Evolutionary conservation across 2,888 invertebrate genomes (phyloP), one percentile per base, ranked within the genome.

Genomic region (Koerneria pararmatus): DNA sequence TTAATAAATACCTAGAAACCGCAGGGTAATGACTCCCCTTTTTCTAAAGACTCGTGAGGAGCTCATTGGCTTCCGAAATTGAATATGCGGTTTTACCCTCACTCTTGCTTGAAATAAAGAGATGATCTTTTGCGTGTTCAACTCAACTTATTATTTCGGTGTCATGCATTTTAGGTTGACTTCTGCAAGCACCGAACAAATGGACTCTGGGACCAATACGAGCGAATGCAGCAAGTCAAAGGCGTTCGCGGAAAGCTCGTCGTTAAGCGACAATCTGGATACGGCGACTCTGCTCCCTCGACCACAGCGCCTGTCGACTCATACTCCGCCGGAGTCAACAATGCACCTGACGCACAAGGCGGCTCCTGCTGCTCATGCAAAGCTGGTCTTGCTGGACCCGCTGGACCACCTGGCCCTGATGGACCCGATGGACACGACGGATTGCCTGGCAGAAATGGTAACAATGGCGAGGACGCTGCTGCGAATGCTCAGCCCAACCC

Each of bases 111-210:
- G n/a, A n/a, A n/a, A n/a, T n/a, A n/a, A n/a, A n/a, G n/a, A n/a
- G n/a, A n/a, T n/a, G n/a, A n/a, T n/a, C n/a, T n/a, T n/a, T n/a
- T n/a, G n/a, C n/a, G n/a, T n/a, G n/a, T n/a, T n/a, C n/a, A n/a
- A n/a, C n/a, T n/a, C n/a, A n/a, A n/a, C n/a, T n/a, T n/a, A n/a
- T n/a, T n/a, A n/a, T n/a, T n/a, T n/a, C n/a, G n/a, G n/a, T n/a
- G n/a, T n/a, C n/a, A n/a, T 24, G 15, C 22, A 27, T 41, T 67
- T 57, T 62, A 77, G 73, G 76, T 78, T 49, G 78, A 78, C 67
- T 78, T 78, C 69, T 78, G 78, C 66, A 69, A 72, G 46, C 77
- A 77, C 70, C 76, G 77, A 48, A 77, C 77, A 63, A 68, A 65
- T 61, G 78, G 78, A 27, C 71, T 78, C 29, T 78, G 72, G 67